Base-by-base conservation (phyloP, 2,797 vertebrate species). In the Dryobates pubescens region DNA sequence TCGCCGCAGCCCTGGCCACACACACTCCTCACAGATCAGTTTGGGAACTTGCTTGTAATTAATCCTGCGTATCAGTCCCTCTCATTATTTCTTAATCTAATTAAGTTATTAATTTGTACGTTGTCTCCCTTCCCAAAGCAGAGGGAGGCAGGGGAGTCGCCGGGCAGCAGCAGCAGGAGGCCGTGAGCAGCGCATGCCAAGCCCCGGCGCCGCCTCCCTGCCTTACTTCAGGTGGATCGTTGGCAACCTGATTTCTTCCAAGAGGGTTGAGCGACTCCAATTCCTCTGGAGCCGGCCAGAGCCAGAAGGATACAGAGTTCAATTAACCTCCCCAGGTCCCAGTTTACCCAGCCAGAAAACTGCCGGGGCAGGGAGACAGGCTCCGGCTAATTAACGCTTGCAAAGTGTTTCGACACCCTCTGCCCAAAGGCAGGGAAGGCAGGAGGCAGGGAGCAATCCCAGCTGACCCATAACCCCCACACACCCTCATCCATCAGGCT, bases 11-110 rank as follows among this genome's bases (percentile, higher is more conserved):
- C 72, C 59, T 74, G 86, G 61, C 77, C 32, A 83, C 78, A 53
- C 7, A 4, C 17, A 71, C 86, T 88, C 62, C 81, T 94, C 86
- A 81, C 67, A 72, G 81, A 93, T 81, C 96, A 92, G 18, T 93
- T 90, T 83, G 89, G 88, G 94, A 93, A 95, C 96, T 95, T 72
- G 67, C 84, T 90, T 92, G 89, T 92, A 96, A 96, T 96, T 96
- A 96, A 95, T 95, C 91, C 92, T 2, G 1, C 10, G 0, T 92
- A 94, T 95, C 92, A 90, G 86, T 67, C 83, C 69, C 36, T 61
- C 73, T 94, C 92, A 78, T 96, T 95, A 96, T 92, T 94, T 87
- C 70, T 96, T 83, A 94, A 89, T 81, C 77, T 85, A 96, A 96
- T 95, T 96, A 96, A 91, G 64, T 70, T 86, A 93, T 84, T 93